A percentile compares a stretch with the other conserved stretches of the same genome.
phyloP scores from a whole-genome alignment of 2,113 vertebrate species.

The Oreotrochilus melanogaster region DNA sequence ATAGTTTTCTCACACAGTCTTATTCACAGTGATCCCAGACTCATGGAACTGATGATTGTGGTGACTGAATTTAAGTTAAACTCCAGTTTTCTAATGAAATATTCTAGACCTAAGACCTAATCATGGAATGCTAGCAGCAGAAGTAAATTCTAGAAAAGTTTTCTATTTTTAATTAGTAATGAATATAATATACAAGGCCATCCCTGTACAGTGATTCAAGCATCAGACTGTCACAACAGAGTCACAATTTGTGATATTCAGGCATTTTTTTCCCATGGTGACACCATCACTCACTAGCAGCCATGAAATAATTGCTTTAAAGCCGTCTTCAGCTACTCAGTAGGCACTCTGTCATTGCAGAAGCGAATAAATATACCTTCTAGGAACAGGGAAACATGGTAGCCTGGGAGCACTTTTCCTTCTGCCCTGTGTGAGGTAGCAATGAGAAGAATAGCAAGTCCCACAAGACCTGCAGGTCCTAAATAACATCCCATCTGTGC shows the following conservation, averaged over 20 bases:
- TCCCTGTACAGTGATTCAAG: not conserved
- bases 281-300: not conserved
- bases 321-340: not conserved
- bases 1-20: not conserved
- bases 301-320: not conserved
- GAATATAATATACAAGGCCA: not conserved
- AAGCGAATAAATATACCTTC: not conserved
- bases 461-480: not conserved
- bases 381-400: not conserved
- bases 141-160: not conserved
- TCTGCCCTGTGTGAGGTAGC: not conserved
- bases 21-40: not conserved
- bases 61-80: not conserved
- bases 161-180: not conserved
- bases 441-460: not conserved
- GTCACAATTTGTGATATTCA: not conserved
- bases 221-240: not conserved
- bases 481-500: not conserved
- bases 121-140: not conserved
- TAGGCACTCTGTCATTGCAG: not conserved
- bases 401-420: not conserved
- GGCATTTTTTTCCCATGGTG: not conserved
- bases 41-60: not conserved
- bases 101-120: not conserved
- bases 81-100: not conserved